Base-by-base conservation (phyloP, 2,113 vertebrate genomes). In the Etheostoma spectabile region DNA sequence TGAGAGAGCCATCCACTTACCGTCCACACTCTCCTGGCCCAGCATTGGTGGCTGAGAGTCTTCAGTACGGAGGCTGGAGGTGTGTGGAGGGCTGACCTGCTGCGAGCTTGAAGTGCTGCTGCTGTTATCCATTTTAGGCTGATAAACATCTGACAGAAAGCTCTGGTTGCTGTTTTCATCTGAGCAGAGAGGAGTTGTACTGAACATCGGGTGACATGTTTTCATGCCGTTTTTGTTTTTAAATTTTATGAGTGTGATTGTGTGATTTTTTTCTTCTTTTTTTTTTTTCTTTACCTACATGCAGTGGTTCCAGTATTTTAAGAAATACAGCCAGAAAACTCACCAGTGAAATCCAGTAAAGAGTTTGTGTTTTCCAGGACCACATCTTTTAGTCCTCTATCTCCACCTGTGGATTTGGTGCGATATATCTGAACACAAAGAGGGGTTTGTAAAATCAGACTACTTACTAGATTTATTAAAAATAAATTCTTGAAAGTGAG, bases 131-230 rank as follows among this genome's bases (percentile, higher is more conserved):
- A 97, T 96, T 91, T 99, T 99, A 66, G 97, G 94, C 76, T 97
- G 98, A 88, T 97, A 99, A 53, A 96, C 95, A 0, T 99, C 98
- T 0, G 98, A 99, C 88, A 98, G 87, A 27, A 98, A 99, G 86
- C 98, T 99, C 96, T 98, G 98, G 93, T 99, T 99, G 94, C 98
- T 99, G 91, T 97, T 99, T 91, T 99, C 98, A 95, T 99, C 98
- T 99, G 93, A 68, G 91, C 46, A 6, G 53, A 83, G 38, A 72
- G 3, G 14, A 71, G 22, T 57, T 18, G 55, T 1, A 35, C 8
- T 57, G 45, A 33, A 12, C 27, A 84, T 52, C 19, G 59, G 33
- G 22, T 56, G 15, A 21, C n/a, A 61, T 27, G 2, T 35, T 51
- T 30, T 4, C 4, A 6, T 15, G 7, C 14, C 21, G 5, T 8